Conservation (phyloP, 92 coral and sea anemone species). For the Phenganax marumi region DNA sequence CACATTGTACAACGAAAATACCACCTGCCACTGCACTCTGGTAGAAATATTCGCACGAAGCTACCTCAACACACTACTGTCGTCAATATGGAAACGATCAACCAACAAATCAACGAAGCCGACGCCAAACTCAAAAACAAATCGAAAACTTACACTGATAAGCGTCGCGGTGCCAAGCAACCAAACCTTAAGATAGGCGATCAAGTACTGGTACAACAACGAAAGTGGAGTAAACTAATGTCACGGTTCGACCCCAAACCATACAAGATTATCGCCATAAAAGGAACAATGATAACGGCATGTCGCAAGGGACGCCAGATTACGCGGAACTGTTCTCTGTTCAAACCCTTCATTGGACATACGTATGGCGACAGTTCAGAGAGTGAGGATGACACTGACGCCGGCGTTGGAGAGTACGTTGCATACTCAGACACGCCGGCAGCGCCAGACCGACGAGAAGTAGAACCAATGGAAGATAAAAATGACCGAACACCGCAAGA, state of each 20-base stretch:
- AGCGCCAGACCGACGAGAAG: not conserved
- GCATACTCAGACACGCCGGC: too few species aligned
- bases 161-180: not conserved
- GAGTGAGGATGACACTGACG: not conserved
- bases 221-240: not conserved
- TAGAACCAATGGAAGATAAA: too few species aligned
- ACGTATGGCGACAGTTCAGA: not conserved
- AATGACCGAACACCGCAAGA: not conserved
- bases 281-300: conserved; percentile 13
- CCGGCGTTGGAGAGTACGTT: not conserved
- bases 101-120: conserved; percentile 8
- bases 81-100: not conserved
- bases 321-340: not conserved
- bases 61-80: not conserved
- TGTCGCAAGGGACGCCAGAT: not conserved
- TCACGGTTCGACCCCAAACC: conserved; percentile 16
- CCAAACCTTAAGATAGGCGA: not conserved
- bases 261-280: not conserved
- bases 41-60: conserved; percentile 1
- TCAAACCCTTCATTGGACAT: conserved; percentile 3
- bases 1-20: conserved; percentile 20
- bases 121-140: not conserved
- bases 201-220: conserved; percentile 18
- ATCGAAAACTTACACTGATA: conserved; percentile 1
- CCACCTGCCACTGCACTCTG: conserved; percentile 19